Conservation (phyloP, 2,113 vertebrate species). For the Stegastes partitus region DNA sequence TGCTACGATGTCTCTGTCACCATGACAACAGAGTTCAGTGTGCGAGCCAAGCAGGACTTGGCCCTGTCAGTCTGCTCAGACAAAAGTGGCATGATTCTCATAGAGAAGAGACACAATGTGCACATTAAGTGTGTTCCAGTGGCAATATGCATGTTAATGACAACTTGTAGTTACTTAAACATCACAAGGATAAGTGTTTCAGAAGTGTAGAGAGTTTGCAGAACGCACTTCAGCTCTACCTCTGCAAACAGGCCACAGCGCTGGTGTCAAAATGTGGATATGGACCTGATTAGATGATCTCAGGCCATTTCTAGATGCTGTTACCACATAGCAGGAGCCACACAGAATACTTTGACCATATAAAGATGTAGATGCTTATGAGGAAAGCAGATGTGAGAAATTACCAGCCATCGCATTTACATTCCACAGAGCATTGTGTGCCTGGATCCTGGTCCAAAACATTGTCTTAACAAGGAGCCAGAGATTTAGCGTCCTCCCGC, state of each 20-base stretch:
- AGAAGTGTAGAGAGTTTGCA: background rate
- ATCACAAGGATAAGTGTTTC: constrained; percentile 21
- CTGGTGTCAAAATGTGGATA: constrained; percentile 38
- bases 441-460: constrained; percentile 45
- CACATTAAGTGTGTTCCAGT: constrained; percentile 34
- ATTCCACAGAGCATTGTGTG: constrained; percentile 61
- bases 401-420: constrained; percentile 68
- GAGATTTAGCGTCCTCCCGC: constrained; percentile 50
- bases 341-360: constrained; percentile 72
- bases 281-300: constrained; percentile 55
- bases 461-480: constrained; percentile 60
- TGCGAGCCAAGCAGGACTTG: constrained; percentile 64
- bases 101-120: constrained; percentile 33
- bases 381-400: constrained; percentile 73
- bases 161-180: constrained; percentile 27
- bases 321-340: constrained; percentile 52
- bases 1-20: constrained; percentile 73
- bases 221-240: background rate
- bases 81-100: constrained; percentile 55
- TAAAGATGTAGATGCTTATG: constrained; percentile 67
- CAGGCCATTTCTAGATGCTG: constrained; percentile 49
- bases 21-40: constrained; percentile 82
- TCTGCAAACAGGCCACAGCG: background rate
- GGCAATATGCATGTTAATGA: constrained; percentile 51
- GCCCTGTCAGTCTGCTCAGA: constrained; percentile 51